phyloP scores from a whole-genome alignment of 2,113 vertebrate species.

The Petaurus breviceps region DNA sequence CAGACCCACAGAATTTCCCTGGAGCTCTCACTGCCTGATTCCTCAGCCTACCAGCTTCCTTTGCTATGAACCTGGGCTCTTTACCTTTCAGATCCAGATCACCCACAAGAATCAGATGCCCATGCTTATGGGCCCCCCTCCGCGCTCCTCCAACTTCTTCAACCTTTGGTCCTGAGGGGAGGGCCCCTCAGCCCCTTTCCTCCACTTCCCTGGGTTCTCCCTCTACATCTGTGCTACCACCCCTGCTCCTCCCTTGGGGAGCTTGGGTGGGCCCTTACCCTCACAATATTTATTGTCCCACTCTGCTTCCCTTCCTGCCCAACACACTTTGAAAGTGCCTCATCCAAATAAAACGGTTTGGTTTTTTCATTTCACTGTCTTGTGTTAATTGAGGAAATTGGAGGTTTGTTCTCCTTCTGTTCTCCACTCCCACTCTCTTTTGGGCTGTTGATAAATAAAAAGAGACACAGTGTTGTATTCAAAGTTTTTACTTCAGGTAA shows the following conservation, averaged over 20 bases:
- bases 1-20: neutral
- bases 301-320: constrained; percentile 1
- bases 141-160: constrained; percentile 90
- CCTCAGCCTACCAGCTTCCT: neutral
- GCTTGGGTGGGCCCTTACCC: constrained; percentile 22
- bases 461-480: constrained; percentile 25
- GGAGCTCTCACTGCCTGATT: neutral
- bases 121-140: constrained; percentile 91
- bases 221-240: constrained; percentile 57
- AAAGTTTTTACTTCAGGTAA: constrained; percentile 71
- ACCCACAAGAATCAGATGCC: constrained; percentile 94
- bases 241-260: constrained; percentile 33
- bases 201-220: constrained; percentile 1
- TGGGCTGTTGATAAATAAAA: constrained; percentile 22
- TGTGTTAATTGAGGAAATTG: constrained; percentile 19
- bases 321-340: constrained; percentile 75
- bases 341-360: constrained; percentile 76
- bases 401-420: constrained; percentile 32
- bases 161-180: constrained; percentile 83
- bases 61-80: constrained; percentile 37
- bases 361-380: constrained; percentile 13
- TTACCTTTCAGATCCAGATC: constrained; percentile 91
- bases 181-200: constrained; percentile 21
- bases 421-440: constrained; percentile 29
- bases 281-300: constrained; percentile 76